Evolutionary conservation across 2,888 invertebrate species (phyloP), one percentile per base, ranked within the genome.

Genomic region (Stratiomys singularior): DNA sequence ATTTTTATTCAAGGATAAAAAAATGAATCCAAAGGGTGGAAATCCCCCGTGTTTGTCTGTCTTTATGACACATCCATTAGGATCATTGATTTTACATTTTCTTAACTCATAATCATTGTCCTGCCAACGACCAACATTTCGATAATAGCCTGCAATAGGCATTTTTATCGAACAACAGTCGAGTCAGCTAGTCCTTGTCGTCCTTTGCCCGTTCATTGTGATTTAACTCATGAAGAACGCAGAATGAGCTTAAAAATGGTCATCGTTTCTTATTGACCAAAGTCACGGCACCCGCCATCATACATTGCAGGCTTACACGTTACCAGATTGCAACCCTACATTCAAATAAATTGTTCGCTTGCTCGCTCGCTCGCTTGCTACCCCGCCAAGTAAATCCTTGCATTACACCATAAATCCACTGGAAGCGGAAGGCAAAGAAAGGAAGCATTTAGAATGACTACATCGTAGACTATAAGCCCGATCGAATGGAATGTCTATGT

Each of bases 171-270:
- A 2, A 66, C 18, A 37, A 37, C 37, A 37, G 37, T 37, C 37
- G 9, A 37, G 18, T 66, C 23, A 13, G 27, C 18, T 21, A 18
- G 25, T 18, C 23, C 4, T 25, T 21, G 37, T 60, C 25, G 28
- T 25, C 77, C 56, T 27, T 28, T 58, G 37, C 52, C 76, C 56
- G 52, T 76, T 37, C 72, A 60, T 58, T 76, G 37, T 37, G 37
- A 76, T 71, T 78, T 71, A 78, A 78, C 76, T 76, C 78, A 76
- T 78, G 64, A 76, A 72, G 46, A 67, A n/a, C n/a, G 60, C 28
- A 25, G 63, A 78, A 76, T 64, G 60, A 64, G 76, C 66, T 78
- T 21, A 56, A 76, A 71, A 63, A 21, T 58, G 76, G 69, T 71
- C 63, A 58, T 76, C 76, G n/a, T 28, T 69, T 76, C 64, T 78